A percentile compares a stretch with the other conserved stretches of the same genome.
Conservation (phyloP, 2,888 invertebrate species). For the Drosophila fulvimacula region DNA sequence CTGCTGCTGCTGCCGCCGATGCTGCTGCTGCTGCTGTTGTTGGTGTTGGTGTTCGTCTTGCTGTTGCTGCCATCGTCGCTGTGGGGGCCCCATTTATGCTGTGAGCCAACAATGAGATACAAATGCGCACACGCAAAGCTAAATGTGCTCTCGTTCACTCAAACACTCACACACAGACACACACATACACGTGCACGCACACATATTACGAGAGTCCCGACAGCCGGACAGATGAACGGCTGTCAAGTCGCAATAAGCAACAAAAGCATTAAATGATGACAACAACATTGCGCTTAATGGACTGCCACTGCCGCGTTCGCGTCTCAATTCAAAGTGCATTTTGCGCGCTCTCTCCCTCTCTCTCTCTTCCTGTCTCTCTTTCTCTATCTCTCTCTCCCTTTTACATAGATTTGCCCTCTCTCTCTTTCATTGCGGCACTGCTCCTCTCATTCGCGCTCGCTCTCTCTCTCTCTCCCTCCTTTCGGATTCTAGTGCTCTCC, state of each 20-base stretch:
- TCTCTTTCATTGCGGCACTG: conserved; percentile 2
- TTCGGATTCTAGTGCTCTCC: conserved; percentile 11
- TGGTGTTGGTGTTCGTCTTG: conserved; percentile 14
- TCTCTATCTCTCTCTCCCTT: conserved; percentile 4
- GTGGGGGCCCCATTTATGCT: conserved; percentile 73
- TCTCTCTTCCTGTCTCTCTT: conserved; percentile 8
- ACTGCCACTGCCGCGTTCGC: conserved; percentile 72
- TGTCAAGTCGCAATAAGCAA: conserved; percentile 71
- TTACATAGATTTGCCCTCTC: conserved; percentile 1
- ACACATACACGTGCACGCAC: conserved; percentile 2
- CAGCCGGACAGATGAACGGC: conserved; percentile 45
- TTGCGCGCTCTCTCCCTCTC: conserved; percentile 18
- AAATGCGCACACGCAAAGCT: conserved; percentile 77
- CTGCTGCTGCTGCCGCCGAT: background rate
- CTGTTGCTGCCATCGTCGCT: conserved; percentile 50
- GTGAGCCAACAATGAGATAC: conserved; percentile 65
- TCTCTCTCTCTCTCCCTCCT: conserved; percentile 5
- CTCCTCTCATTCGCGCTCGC: conserved; percentile 14
- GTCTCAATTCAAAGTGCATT: conserved; percentile 76
- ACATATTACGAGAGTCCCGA: conserved; percentile 20
- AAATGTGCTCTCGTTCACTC: conserved; percentile 69
- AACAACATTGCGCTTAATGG: conserved; percentile 82
- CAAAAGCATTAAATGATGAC: conserved; percentile 81
- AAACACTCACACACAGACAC: conserved; percentile 23
- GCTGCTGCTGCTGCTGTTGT: conserved; percentile 26